Evolutionary conservation across 2,797 vertebrate genomes (phyloP), one percentile per base, ranked within the genome.

Genomic region (Ctenosaura bakeri): DNA sequence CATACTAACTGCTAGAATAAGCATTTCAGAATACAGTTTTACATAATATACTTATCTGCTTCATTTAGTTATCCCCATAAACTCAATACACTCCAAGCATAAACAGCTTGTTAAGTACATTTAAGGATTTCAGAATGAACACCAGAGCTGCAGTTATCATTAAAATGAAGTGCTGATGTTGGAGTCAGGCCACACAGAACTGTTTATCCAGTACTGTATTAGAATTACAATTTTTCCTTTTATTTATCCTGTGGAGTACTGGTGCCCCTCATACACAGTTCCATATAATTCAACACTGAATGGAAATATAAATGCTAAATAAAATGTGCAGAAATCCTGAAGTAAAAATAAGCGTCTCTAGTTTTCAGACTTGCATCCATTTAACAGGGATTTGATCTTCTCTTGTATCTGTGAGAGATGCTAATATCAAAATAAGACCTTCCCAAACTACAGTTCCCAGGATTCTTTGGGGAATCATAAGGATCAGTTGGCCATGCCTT

Each of bases 71-170:
- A 93, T 94, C 77, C 85, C 86, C 84, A 95, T 94, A 94, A 96
- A 95, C 87, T 95, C 92, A 84, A 83, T 93, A 91, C 83, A 94
- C 90, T 95, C 88, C 89, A 93, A 96, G 91, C 89, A 95, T 94
- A 95, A 97, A 95, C 94, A 96, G 88, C 69, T 94, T 96, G 93
- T 97, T 96, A 97, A 96, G 90, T 94, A 96, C 80, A 95, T 94
- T 95, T 93, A 96, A 96, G 94, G 93, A 94, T 96, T 96, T 97
- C 90, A 93, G 84, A 95, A 94, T 89, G 93, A 97, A 94, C 66
- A 95, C 74, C 90, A 95, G 94, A 96, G 90, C 89, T 94, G 81
- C 90, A 1, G 62, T 96, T 95, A 94, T 94, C 95, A 92, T 96
- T 96, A 96, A 96, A 97, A 97, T 92, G 90, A 97, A 97, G 93